Percentiles rank a stretch among this genome's conserved stretches.
These are phyloP conservation scores for Mamestra configurata DNA, from an alignment of 1,140 invertebrate species.

Conservation along the genomic window DNA sequence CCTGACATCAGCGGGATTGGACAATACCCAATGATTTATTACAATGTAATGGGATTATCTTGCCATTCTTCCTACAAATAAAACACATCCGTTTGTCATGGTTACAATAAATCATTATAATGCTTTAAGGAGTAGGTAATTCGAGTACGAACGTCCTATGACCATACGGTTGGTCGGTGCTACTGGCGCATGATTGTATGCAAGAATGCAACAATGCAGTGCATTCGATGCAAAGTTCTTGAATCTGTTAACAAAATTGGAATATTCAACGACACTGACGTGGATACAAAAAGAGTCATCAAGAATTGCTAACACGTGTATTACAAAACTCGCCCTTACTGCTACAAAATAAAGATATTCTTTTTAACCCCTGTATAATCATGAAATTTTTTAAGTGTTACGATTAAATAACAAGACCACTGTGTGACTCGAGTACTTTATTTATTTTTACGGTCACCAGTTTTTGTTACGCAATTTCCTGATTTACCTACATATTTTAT, in stretches of 20 bases:
- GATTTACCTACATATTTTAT: neutral
- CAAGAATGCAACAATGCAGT: constrained; percentile 39
- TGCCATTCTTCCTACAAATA: constrained; percentile 18
- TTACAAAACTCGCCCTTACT: too few species aligned
- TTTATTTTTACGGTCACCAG: neutral
- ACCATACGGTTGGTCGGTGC: neutral
- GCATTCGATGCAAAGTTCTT: constrained; percentile 45
- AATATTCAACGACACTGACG: neutral
- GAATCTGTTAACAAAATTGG: constrained; percentile 20
- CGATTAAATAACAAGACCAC: too few species aligned
- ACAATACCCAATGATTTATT: constrained; percentile 1
- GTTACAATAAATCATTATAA: neutral
- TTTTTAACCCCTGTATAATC: neutral
- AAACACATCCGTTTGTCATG: neutral
- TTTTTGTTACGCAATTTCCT: neutral
- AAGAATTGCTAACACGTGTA: too few species aligned
- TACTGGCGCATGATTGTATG: constrained; percentile 13
- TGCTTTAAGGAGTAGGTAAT: neutral
- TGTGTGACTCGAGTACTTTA: too few species aligned
- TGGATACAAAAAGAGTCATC: too few species aligned
- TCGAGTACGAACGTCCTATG: neutral
- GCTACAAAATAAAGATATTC: neutral
- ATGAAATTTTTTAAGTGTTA: too few species aligned
- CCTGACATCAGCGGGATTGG: neutral
- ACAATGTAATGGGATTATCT: constrained; percentile 4